phyloP scores from a whole-genome alignment of 2,113 vertebrate species.

The Clarias gariepinus region DNA sequence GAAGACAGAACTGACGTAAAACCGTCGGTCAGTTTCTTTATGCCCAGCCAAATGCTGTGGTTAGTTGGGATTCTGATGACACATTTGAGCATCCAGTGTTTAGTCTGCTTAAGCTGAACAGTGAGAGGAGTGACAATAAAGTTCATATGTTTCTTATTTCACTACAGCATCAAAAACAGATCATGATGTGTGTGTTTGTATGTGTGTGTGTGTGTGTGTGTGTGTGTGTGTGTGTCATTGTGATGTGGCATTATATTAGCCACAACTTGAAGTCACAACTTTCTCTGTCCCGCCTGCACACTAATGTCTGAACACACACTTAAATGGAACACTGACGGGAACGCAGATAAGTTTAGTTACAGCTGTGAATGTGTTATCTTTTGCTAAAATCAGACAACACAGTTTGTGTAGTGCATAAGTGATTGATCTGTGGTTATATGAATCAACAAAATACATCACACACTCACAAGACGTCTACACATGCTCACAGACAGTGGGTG shows the following conservation, averaged over 20 bases:
- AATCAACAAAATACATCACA: background rate
- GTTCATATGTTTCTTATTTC: constrained; percentile 35
- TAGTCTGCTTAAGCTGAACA: constrained; percentile 10
- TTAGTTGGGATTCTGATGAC: constrained; percentile 19
- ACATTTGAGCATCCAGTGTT: constrained; percentile 4
- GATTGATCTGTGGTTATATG: constrained; percentile 1
- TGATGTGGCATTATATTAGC: constrained; percentile 40
- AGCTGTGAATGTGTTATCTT: background rate
- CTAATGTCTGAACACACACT: background rate
- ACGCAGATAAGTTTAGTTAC: background rate
- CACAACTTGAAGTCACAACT: constrained; percentile 26
- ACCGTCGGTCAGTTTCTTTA: background rate
- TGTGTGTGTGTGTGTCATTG: constrained; percentile 1
- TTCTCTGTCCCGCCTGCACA: background rate
- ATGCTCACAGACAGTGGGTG: background rate
- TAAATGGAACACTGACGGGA: background rate
- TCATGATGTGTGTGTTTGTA: background rate
- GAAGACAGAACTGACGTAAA: background rate
- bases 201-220: constrained; percentile 11
- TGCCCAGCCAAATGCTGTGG: background rate
- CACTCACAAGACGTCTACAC: background rate
- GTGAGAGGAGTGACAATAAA: background rate
- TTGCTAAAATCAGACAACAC: constrained; percentile 17
- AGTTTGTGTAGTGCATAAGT: background rate
- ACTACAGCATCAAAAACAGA: background rate